Percentiles rank a stretch among this genome's conserved stretches.
phyloP scores from a whole-genome alignment of 2,113 vertebrate genomes.

The Casuarius casuarius region DNA sequence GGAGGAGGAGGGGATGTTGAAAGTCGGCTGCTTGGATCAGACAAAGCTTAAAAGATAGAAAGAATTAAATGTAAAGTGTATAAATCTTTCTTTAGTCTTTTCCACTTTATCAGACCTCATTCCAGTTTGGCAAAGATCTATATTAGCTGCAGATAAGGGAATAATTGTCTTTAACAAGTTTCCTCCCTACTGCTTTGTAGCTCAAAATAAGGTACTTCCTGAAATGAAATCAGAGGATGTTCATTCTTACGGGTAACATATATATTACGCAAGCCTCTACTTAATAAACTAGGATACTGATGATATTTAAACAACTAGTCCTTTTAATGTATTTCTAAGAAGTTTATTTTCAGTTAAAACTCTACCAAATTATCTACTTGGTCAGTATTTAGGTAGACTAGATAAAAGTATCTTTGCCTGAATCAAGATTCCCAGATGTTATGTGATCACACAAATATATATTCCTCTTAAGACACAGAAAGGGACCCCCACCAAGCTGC shows the following conservation, averaged over 20 bases:
- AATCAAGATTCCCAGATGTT: not conserved
- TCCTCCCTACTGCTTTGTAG: not conserved
- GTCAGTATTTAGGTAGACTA: not conserved
- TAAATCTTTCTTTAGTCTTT: not conserved
- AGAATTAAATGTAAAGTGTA: not conserved
- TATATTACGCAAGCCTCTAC: not conserved
- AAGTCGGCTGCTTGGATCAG: constrained; percentile 95
- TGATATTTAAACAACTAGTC: not conserved
- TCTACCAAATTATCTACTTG: not conserved
- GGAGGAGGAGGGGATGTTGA: constrained; percentile 97
- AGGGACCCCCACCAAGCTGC: not conserved
- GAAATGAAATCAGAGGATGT: not conserved
- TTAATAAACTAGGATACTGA: not conserved
- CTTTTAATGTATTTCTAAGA: not conserved
- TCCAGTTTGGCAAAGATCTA: not conserved
- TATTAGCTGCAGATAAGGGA: not conserved
- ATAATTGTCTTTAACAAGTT: not conserved
- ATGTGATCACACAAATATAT: not conserved
- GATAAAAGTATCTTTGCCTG: not conserved
- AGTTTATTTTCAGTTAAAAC: not conserved
- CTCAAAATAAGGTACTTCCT: not conserved
- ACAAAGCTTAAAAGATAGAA: constrained; percentile 83
- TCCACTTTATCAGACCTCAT: not conserved
- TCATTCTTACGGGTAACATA: not conserved
- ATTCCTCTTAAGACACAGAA: not conserved